These are phyloP conservation scores for Ctenochaetus hawaiiensis DNA, from an alignment of 2,797 vertebrate genomes.

Conservation along the genomic window DNA sequence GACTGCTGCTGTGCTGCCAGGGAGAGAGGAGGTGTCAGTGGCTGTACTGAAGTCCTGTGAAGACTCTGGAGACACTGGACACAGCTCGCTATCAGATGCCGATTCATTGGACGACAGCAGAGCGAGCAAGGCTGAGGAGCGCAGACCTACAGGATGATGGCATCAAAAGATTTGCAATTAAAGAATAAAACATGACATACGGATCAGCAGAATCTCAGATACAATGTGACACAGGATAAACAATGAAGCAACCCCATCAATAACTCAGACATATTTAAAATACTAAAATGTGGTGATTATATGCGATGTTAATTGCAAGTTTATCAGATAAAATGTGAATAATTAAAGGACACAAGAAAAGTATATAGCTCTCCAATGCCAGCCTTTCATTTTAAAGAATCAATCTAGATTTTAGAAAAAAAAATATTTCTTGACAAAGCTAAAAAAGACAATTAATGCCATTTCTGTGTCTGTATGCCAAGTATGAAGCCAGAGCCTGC, in stretches of 20 bases:
- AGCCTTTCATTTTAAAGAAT: not conserved
- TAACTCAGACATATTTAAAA: not conserved
- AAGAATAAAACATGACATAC: not conserved
- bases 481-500: not conserved
- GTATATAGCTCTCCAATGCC: too few species aligned
- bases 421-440: not conserved
- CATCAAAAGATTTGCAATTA: not conserved
- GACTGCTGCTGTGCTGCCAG: conserved; percentile 84
- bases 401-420: not conserved
- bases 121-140: conserved; percentile 90
- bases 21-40: conserved; percentile 83
- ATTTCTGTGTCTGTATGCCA: not conserved
- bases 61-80: conserved; percentile 74
- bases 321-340: not conserved
- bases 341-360: not conserved
- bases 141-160: conserved; percentile 83
- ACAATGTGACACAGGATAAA: not conserved
- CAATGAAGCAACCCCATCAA: not conserved
- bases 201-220: not conserved
- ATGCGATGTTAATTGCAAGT: not conserved
- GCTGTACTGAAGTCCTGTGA: conserved; percentile 83
- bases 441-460: not conserved
- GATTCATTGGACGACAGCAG: conserved; percentile 90
- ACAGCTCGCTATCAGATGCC: conserved; percentile 79
- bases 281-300: not conserved